Evolutionary conservation across 1,140 invertebrate species (phyloP), one percentile per base, ranked within the genome.

Genomic region (Ceratoteleas bidentatus): DNA sequence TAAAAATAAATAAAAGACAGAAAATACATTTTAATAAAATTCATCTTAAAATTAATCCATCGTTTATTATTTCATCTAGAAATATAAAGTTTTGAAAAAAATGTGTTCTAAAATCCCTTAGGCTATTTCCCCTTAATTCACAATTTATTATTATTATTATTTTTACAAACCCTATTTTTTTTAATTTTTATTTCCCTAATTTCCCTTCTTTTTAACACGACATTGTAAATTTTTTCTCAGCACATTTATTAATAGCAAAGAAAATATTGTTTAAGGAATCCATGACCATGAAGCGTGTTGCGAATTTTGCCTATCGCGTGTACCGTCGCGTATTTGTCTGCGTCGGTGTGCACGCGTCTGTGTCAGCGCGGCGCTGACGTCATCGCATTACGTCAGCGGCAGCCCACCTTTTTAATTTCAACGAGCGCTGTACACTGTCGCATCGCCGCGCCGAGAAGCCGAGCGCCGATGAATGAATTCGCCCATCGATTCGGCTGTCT

Each of bases 321-420:
- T 47, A 58, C 15, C 24, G 15, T 15, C 34, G 5, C 13, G n/a
- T 11, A 38, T 33, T 13, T 45, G 40, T 49, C 13, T 75, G 24
- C 38, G 11, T 53, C 10, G 34, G 14, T 56, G 45, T 49, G 43
- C 32, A 14, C 54, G 33, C 36, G 60, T 72, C 47, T 65, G 65
- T 72, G 66, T 60, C 54, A 72, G 53, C 58, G 74, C 32, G 34
- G 38, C n/a, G 53, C 53, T 81, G 77, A 81, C 77, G 77, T 81
- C 77, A 81, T 74, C 57, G 52, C 34, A 74, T 81, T 81, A 74
- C 77, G 77, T 81, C 77, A 80, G 61, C 60, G 56, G 50, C 68
- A 66, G 65, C 68, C 76, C 68, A 73, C 68, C 76, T 79, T 72
- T 79, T 80, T 80, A 73, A 80, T 80, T 80, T 80, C 56, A n/a